Evolutionary conservation across 2,888 invertebrate species (phyloP), one percentile per base, ranked within the genome.

Genomic region (Esperia sulphurella): DNA sequence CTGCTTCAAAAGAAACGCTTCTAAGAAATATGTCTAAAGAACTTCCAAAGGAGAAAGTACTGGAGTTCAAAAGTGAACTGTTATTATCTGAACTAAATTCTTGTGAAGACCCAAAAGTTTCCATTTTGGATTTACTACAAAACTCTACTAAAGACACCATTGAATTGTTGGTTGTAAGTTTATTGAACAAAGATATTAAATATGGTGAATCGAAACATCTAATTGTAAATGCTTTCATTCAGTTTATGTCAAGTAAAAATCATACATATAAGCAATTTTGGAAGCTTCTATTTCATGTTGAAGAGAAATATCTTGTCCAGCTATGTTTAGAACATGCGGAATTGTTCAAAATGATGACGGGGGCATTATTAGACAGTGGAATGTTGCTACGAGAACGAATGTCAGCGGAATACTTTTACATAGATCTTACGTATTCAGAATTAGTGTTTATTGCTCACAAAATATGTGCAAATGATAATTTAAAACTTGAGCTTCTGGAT

Each of bases 361-460:
- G 70, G 70, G 90, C 74, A 56, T 90, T 75, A 57, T 71, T 68
- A 46, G 85, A 86, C 48, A 70, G 62, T 73, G 86, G 84, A 46
- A 89, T 77, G 60, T 66, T 85, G 35, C 38, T 85, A 3, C 62
- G 66, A 49, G 77, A 83, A 43, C 65, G 78, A 45, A 78, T 87
- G 74, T 83, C 83, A 0, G 58, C 75, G 0, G 79, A 85, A 48
- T 81, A 62, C 45, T 87, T 85, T 71, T 86, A 87, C 53, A 77
- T 87, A 46, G 88, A 91, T 54, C 72, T 93, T 29, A 79, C 82
- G 50, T 91, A 91, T 65, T 71, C 80, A 0, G 86, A 92, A 62
- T 70, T 93, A 48, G 64, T 82, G 1, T 59, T 62, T 31, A 63
- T 90, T 33, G 72, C 91, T 0, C 75, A 75, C 58, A 77, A 59